Conservation (phyloP, 2,113 vertebrate species). For the Oreochromis aureus region DNA sequence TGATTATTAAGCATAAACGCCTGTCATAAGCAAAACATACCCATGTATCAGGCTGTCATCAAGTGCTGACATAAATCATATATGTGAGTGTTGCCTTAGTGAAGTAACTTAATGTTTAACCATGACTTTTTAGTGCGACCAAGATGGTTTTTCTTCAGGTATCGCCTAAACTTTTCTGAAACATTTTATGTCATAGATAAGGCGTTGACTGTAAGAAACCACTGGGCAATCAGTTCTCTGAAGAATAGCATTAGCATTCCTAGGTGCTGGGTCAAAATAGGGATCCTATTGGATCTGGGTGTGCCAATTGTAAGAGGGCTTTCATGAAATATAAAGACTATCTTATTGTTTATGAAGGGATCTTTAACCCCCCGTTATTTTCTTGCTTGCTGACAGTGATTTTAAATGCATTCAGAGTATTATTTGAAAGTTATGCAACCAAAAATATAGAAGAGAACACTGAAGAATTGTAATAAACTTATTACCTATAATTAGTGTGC, state of each 20-base stretch:
- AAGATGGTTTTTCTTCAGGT: not conserved
- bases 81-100: not conserved
- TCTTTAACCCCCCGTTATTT: not conserved
- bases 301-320: not conserved
- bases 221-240: not conserved
- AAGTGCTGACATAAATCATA: not conserved
- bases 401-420: not conserved
- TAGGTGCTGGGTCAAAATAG: not conserved
- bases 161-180: not conserved
- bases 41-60: not conserved
- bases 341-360: not conserved
- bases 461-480: not conserved
- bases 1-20: not conserved
- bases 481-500: not conserved
- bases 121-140: not conserved
- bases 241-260: not conserved
- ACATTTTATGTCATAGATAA: not conserved
- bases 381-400: not conserved
- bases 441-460: not conserved
- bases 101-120: not conserved
- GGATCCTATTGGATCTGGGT: not conserved
- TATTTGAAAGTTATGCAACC: not conserved
- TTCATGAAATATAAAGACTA: not conserved
- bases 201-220: not conserved
- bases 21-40: not conserved